Conservation (phyloP, 2,888 invertebrate species). For the Lasioglossum calceatum region DNA sequence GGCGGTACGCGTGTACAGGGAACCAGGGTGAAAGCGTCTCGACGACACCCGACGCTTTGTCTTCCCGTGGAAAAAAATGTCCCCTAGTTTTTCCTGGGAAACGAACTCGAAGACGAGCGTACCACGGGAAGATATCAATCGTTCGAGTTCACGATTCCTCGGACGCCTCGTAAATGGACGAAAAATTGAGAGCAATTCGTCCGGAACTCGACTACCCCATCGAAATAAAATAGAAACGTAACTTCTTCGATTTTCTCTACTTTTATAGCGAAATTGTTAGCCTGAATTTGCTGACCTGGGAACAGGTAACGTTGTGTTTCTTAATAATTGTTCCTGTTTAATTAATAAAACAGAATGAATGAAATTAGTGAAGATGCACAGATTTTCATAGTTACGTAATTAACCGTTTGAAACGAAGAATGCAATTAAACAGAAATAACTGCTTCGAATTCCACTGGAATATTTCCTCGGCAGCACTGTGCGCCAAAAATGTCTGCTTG, state of each 20-base stretch:
- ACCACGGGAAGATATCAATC: neutral
- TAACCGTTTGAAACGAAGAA: no score
- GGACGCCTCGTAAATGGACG: constrained; percentile 14
- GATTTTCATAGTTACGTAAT: no score
- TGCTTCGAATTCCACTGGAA: neutral
- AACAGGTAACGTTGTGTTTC: no score
- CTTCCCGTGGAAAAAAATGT: constrained; percentile 7
- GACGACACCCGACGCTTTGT: constrained; percentile 32
- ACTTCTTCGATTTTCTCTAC: neutral
- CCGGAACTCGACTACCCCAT: neutral
- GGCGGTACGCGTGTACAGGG: constrained; percentile 1
- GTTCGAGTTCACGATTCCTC: neutral
- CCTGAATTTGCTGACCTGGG: no score
- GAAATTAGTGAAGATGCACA: no score
- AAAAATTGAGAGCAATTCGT: neutral
- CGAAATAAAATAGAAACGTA: neutral
- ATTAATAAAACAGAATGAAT: no score
- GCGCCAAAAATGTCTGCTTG: neutral
- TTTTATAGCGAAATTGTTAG: neutral
- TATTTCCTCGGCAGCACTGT: neutral
- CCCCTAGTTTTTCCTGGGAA: neutral
- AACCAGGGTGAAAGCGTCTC: constrained; percentile 43
- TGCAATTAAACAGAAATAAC: neutral
- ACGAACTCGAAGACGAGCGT: constrained; percentile 10
- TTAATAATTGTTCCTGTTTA: no score